Evolutionary conservation across 2,888 invertebrate genomes (phyloP), one percentile per base, ranked within the genome.

Genomic region (Anarsia innoxiella): DNA sequence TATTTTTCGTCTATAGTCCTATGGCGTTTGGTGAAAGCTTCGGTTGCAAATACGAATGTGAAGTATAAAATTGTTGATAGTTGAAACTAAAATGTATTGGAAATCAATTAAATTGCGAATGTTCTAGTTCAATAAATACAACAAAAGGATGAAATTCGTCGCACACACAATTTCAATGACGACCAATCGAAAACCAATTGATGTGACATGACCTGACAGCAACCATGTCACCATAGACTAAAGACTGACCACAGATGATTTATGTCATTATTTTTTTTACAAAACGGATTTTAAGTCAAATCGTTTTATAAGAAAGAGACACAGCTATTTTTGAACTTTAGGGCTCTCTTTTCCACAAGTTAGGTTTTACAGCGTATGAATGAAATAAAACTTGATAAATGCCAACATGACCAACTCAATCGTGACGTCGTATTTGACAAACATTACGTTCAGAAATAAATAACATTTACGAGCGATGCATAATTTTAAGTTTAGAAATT

Each of bases 131-230:
- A 69, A 59, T 19, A 28, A 32, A 32, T 16, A 30, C 10, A 50
- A 72, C 59, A 66, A 63, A 59, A 60, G 56, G 55, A 59, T 49
- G 44, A 61, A 58, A 60, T 61, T 65, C 57, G 59, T 66, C 64
- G 63, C 59, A 67, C 63, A 65, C 28, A 35, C 35, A 60, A 31
- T 37, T 56, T 55, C 51, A 51, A 60, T 64, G 63, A 65, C 64
- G 59, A 64, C 59, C 63, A 66, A 66, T 66, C 58, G 63, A 66
- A 69, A 40, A 47, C 45, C 38, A 42, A 45, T 30, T 49, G 49
- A 51, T 9, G 3, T 26, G 36, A 40, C 40, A 38, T n/a, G n/a
- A 31, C 40, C 46, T 43, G 43, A 43, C 41, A 40, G 32, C 36
- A 47, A 42, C 32, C 42, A 37, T 52, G 48, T 53, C 55, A 56